Evolutionary conservation across 2,113 vertebrate species (phyloP).

Genomic region (Neogobius melanostomus): DNA sequence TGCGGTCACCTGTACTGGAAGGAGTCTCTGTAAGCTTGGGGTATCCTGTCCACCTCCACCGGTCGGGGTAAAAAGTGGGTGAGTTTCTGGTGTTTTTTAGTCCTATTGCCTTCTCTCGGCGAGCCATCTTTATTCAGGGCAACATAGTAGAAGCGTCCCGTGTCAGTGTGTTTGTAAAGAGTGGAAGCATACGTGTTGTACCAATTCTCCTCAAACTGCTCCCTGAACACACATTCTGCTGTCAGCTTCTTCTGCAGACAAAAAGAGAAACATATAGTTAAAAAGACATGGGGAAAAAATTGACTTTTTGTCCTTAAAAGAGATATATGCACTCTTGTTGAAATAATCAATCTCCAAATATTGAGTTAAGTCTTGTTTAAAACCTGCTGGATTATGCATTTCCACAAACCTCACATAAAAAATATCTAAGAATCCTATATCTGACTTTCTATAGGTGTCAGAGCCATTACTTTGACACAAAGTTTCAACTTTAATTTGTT

Average conservation of each 20-base stretch:
- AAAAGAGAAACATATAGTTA: slow-evolving; percentile 33
- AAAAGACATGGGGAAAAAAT: no score
- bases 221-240: slow-evolving; percentile 94
- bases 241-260: slow-evolving; percentile 92
- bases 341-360: neutral
- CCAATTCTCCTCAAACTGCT: slow-evolving; percentile 99
- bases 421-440: neutral
- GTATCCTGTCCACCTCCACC: slow-evolving; percentile 93
- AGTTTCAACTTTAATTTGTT: slow-evolving; percentile 6
- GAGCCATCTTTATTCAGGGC: slow-evolving; percentile 98
- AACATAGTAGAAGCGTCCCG: slow-evolving; percentile 93
- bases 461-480: neutral
- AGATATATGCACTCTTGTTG: no score
- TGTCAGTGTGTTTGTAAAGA: slow-evolving; percentile 92
- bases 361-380: neutral
- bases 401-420: neutral
- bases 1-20: slow-evolving; percentile 93
- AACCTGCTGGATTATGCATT: neutral
- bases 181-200: slow-evolving; percentile 99
- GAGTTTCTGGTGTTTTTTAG: slow-evolving; percentile 98
- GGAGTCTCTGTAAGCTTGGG: slow-evolving; percentile 89
- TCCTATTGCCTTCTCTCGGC: slow-evolving; percentile 92
- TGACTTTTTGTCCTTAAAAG: no score
- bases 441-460: neutral
- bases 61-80: slow-evolving; percentile 95